A percentile compares a stretch with the other conserved stretches of the same genome.
phyloP scores from a whole-genome alignment of 2,888 invertebrate species.

The Ceramica pisi region DNA sequence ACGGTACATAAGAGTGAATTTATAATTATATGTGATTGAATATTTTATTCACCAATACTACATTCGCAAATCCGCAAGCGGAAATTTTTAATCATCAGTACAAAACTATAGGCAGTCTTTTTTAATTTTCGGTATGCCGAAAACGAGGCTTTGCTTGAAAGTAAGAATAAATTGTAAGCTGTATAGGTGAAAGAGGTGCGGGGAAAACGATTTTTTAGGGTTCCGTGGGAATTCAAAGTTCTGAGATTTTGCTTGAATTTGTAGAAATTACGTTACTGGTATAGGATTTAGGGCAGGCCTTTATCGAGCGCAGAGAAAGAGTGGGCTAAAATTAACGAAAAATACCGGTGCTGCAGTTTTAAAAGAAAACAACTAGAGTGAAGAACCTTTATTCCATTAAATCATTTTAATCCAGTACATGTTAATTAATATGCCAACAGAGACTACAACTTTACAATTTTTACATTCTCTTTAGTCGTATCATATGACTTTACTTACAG shows the following conservation, averaged over 20 bases:
- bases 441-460: no score
- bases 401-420: no score
- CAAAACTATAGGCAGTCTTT: background rate
- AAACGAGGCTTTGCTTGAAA: background rate
- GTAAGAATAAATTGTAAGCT: background rate
- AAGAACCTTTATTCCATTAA: no score
- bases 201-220: background rate
- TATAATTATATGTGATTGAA: slow-evolving; percentile 37
- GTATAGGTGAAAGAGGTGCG: background rate
- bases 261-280: background rate
- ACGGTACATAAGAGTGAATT: slow-evolving; percentile 21
- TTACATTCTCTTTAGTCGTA: no score
- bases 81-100: slow-evolving; percentile 10
- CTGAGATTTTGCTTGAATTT: background rate
- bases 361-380: no score
- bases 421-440: no score
- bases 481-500: no score
- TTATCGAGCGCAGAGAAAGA: no score
- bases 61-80: slow-evolving; percentile 9
- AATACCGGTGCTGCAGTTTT: no score
- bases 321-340: no score
- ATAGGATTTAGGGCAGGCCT: background rate
- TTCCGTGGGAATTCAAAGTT: background rate
- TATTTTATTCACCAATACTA: slow-evolving; percentile 36
- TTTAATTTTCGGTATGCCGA: slow-evolving; percentile 5